Base-by-base conservation (phyloP, 2,888 invertebrate genomes). In the Lithophane leautieri region DNA sequence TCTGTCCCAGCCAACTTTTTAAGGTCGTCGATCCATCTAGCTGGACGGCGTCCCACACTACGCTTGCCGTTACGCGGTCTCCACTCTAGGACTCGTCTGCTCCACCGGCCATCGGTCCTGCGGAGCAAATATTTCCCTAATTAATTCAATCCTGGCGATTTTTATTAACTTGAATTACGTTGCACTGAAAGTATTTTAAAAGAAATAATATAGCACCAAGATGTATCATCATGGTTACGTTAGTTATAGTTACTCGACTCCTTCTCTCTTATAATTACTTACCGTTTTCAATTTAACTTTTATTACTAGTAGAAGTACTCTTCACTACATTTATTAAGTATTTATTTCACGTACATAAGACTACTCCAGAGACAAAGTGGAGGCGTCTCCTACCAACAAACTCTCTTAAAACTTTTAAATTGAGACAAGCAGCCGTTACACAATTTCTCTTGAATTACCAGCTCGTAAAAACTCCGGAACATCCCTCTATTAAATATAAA, bases 401-500 rank as follows among this genome's bases (percentile, higher is more conserved):
- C 80, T 81, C 73, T 69, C 76, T 69, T 73, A 73, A 81, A 83
- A 83, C 82, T 83, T 83, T 83, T 81, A 83, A 84, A 84, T 84
- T 83, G 82, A 76, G 81, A 83, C 81, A 84, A 84, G 76, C 84
- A 84, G 76, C 82, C 82, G 84, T 83, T 84, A 83, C 82, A 84
- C 84, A 83, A 81, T 83, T 82, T 82, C 80, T 81, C 81, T 71
- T 76, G 81, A 84, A 83, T 83, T 83, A 83, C 82, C 82, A 83
- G 82, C 68, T 81, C 82, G 81, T 83, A 83, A 83, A 83, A 83
- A 83, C 52, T 83, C 84, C 40, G 65, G 82, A 83, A 83, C 82
- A 81, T 70, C 70, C 73, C 73, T 81, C 81, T 81, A 83, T 83
- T 83, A 83, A 83, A 83, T 83, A 84, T 84, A 83, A 83, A 83